These are phyloP conservation scores for Panopea generosa DNA, from an alignment of 2,888 invertebrate genomes.

Conservation along the genomic window DNA sequence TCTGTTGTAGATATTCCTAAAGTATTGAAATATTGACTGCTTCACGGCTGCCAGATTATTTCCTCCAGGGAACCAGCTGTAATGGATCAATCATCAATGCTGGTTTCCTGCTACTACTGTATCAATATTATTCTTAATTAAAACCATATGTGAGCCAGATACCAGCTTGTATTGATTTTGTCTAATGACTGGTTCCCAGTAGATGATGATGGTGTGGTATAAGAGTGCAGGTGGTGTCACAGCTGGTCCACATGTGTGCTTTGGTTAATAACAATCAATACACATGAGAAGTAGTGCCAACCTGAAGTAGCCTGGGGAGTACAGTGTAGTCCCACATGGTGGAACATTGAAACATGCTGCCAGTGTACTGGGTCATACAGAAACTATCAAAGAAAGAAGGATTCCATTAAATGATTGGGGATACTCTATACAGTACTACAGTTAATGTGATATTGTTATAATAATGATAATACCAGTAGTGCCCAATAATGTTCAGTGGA, in stretches of 20 bases:
- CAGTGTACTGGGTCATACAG: too few relatives aligned
- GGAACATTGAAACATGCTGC: too few relatives aligned
- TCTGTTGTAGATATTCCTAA: conserved; percentile 12
- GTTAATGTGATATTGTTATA: too few relatives aligned
- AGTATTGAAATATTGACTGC: conserved; percentile 35
- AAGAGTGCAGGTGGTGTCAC: conserved; percentile 48
- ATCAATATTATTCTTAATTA: too few relatives aligned
- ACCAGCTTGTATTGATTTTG: conserved; percentile 26
- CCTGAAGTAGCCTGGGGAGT: background rate
- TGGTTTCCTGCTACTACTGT: conserved; percentile 18
- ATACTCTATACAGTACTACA: too few relatives aligned
- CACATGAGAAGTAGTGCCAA: conserved; percentile 12
- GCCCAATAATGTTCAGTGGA: too few relatives aligned
- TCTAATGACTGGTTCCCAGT: conserved; percentile 20
- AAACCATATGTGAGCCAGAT: background rate
- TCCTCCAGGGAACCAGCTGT: conserved; percentile 24
- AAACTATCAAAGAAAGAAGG: too few relatives aligned
- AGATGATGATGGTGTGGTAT: background rate
- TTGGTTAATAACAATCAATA: conserved; percentile 47
- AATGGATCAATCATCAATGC: conserved; percentile 16
- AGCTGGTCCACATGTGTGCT: conserved; percentile 50
- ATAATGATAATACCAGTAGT: too few relatives aligned
- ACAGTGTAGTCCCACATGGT: too few relatives aligned
- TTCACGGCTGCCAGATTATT: conserved; percentile 20
- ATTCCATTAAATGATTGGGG: too few relatives aligned